phyloP scores from a whole-genome alignment of 2,797 vertebrate genomes.

The Ctenopoma kingsleyae region DNA sequence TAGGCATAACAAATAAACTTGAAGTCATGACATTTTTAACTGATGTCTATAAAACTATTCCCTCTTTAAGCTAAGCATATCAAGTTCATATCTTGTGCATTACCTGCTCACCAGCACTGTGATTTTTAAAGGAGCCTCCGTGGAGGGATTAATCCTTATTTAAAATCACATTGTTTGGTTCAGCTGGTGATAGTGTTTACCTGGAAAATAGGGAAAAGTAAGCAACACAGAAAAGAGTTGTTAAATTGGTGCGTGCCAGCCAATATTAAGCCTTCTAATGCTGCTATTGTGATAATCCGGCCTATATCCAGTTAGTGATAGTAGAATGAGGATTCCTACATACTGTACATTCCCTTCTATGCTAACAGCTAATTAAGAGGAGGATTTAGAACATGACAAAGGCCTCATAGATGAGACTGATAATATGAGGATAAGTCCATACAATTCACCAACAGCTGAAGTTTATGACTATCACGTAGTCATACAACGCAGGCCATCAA shows the following conservation, averaged over 20 bases:
- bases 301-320: not conserved
- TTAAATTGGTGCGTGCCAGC: conserved; percentile 12
- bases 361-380: conserved; percentile 3
- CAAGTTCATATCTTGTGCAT: conserved; percentile 30
- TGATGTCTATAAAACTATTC: conserved; percentile 10
- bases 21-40: conserved; percentile 30
- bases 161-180: conserved; percentile 54
- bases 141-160: conserved; percentile 67
- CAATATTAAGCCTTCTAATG: conserved; percentile 9
- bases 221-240: conserved; percentile 10
- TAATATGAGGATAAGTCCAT: conserved; percentile 8
- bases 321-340: not conserved
- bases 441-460: not conserved
- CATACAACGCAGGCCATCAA: not conserved
- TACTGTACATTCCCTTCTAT: not conserved
- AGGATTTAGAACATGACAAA: conserved; percentile 21
- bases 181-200: conserved; percentile 34
- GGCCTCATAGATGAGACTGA: not conserved
- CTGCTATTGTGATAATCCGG: conserved; percentile 4
- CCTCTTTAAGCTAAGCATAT: conserved; percentile 42
- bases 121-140: conserved; percentile 65
- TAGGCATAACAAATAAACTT: conserved; percentile 9
- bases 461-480: not conserved
- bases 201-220: conserved; percentile 10
- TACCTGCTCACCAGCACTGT: conserved; percentile 49